These are phyloP conservation scores for Lasioglossum villosulum DNA, from an alignment of 2,888 invertebrate genomes.

Conservation along the genomic window DNA sequence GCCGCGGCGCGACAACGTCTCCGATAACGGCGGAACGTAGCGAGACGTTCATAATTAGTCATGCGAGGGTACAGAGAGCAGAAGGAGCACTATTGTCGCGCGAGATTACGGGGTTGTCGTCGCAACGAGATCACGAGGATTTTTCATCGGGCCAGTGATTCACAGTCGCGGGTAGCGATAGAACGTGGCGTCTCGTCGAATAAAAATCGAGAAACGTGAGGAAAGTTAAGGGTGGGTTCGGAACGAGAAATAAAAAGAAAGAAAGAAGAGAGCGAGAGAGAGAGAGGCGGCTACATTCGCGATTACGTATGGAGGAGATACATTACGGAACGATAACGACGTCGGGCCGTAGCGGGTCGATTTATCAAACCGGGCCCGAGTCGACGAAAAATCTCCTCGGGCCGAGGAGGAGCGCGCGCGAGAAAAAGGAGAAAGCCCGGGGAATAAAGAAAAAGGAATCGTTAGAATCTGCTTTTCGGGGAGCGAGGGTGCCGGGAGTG, in stretches of 20 bases:
- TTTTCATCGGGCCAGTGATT: slow-evolving; percentile 35
- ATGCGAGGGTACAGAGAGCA: slow-evolving; percentile 43
- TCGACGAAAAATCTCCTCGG: slow-evolving; percentile 33
- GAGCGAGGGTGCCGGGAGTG: neutral
- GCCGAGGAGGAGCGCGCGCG: neutral
- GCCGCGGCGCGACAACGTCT: slow-evolving; percentile 43
- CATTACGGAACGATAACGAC: slow-evolving; percentile 43
- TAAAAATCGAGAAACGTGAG: neutral
- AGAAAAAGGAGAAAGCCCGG: neutral
- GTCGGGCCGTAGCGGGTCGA: slow-evolving; percentile 27
- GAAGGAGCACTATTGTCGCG: slow-evolving; percentile 40
- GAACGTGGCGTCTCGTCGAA: neutral
- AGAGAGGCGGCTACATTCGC: slow-evolving; percentile 4
- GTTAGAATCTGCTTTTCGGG: slow-evolving; percentile 27
- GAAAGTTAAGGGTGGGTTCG: neutral
- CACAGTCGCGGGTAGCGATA: neutral
- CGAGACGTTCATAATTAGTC: slow-evolving; percentile 66
- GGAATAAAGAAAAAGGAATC: neutral
- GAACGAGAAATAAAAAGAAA: neutral
- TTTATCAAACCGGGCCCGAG: slow-evolving; percentile 44
- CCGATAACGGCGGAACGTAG: slow-evolving; percentile 62
- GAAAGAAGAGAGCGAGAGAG: neutral
- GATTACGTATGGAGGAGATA: slow-evolving; percentile 29
- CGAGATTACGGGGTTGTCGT: slow-evolving; percentile 38
- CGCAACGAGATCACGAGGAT: slow-evolving; percentile 49